Evolutionary conservation across 2,797 vertebrate species (phyloP).

Genomic region (Lutra lutra): DNA sequence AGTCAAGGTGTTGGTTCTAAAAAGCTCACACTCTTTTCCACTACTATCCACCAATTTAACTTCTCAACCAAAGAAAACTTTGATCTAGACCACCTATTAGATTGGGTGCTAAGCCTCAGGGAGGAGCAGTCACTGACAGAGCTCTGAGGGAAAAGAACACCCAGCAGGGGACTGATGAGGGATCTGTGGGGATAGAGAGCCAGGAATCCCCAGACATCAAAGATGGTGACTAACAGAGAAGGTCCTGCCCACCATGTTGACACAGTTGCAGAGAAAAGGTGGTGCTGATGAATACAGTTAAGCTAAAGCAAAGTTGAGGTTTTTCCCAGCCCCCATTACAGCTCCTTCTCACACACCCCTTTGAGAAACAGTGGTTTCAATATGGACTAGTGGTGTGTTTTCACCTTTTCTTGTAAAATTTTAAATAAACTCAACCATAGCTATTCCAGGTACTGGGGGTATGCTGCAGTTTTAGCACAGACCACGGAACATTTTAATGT

Average conservation of each 20-base stretch:
- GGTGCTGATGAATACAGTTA: slow-evolving; percentile 11
- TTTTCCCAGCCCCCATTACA: not conserved
- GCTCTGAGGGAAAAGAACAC: not conserved
- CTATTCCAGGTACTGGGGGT: not conserved
- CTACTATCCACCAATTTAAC: not conserved
- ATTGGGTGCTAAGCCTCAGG: not conserved
- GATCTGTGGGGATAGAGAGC: not conserved
- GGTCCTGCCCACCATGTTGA: slow-evolving; percentile 30
- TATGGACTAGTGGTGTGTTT: not conserved
- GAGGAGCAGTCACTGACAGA: not conserved
- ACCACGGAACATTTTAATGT: not conserved
- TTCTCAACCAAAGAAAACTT: not conserved
- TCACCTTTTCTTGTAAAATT: slow-evolving; percentile 17
- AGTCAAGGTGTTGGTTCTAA: not conserved
- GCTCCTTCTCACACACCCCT: slow-evolving; percentile 20
- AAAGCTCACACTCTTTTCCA: not conserved
- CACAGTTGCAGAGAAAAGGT: slow-evolving; percentile 42
- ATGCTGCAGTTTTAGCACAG: not conserved
- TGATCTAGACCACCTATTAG: not conserved
- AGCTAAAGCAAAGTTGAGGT: slow-evolving; percentile 2
- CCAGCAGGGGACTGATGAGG: not conserved
- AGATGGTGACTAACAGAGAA: not conserved
- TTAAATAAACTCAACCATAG: not conserved
- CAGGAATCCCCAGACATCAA: slow-evolving; percentile 58
- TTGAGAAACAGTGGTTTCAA: slow-evolving; percentile 17